Percentiles rank a stretch among this genome's conserved stretches.
phyloP scores from a whole-genome alignment of 1,140 invertebrate genomes.

The Acyrthosiphon pisum region DNA sequence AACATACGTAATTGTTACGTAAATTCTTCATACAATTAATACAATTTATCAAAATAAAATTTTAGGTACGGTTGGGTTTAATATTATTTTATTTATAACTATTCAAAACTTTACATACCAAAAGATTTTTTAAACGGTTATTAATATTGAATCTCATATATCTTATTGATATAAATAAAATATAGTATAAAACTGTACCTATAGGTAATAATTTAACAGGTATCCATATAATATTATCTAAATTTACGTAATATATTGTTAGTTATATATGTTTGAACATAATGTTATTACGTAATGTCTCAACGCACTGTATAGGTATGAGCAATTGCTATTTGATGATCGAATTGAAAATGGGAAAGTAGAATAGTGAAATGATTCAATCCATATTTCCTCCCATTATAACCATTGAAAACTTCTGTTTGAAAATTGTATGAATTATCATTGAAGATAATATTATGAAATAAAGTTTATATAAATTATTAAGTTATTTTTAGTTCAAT shows the following conservation, averaged over 20 bases:
- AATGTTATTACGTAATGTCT: neutral
- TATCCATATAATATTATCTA: neutral
- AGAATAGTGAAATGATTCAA: neutral
- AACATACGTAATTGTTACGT: too few relatives aligned
- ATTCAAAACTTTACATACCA: neutral
- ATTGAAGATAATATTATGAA: neutral
- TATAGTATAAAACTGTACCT: neutral
- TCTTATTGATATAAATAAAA: neutral
- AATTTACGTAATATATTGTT: neutral
- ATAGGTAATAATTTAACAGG: neutral
- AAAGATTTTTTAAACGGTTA: neutral
- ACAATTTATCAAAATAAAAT: neutral
- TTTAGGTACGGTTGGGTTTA: neutral
- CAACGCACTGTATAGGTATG: neutral
- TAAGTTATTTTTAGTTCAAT: neutral
- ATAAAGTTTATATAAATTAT: neutral
- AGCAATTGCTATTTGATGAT: slow-evolving; percentile 1
- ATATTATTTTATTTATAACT: neutral
- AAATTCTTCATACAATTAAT: too few relatives aligned
- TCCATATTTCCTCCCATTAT: neutral
- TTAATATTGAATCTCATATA: neutral
- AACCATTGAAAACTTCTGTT: neutral
- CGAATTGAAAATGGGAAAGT: slow-evolving; percentile 23
- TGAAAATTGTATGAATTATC: neutral
- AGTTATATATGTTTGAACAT: neutral